Evolutionary conservation across 2,888 invertebrate species (phyloP), one percentile per base, ranked within the genome.

Genomic region (Spialia ferax): DNA sequence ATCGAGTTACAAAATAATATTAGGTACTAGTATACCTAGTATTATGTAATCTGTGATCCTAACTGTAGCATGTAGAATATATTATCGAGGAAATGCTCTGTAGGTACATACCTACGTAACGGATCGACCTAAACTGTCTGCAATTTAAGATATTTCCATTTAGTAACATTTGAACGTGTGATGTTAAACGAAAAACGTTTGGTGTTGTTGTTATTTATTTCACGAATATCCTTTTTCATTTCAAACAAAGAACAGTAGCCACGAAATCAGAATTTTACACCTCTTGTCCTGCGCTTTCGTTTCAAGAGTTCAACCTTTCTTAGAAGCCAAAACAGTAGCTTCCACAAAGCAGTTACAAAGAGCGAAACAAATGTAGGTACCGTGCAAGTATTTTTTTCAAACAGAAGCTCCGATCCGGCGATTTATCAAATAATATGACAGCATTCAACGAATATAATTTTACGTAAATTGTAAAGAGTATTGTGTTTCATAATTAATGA

Each of bases 401-500:
- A 86, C 86, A 84, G 83, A 78, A 85, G 84, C 77, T 79, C 72
- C 72, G 75, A 77, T 76, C 75, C 72, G 73, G 80, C 82, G 80
- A 93, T 93, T 88, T 88, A 91, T 93, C 93, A 93, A 87, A 84
- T 84, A 78, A 85, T 86, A 86, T 91, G 93, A 93, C 91, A 91
- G 87, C 83, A 78, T 85, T 85, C 85, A 83, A 82, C 80, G 86
- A 85, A 84, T 81, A 89, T 90, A 91, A 91, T 88, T 93, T 91
- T 87, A 87, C 84, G 82, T 91, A 89, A 89, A 87, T 91, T 87
- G 86, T 86, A 84, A 78, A 87, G 87, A 81, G 86, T 90, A 93
- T 93, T 93, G 88, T 93, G 91, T 93, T 92, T 88, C 89, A 92
- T 93, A 93, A 93, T 93, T 93, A 93, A 93, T 93, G 93, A 93